Conservation (phyloP, 2,113 vertebrate species). For the Semnornis frantzii region DNA sequence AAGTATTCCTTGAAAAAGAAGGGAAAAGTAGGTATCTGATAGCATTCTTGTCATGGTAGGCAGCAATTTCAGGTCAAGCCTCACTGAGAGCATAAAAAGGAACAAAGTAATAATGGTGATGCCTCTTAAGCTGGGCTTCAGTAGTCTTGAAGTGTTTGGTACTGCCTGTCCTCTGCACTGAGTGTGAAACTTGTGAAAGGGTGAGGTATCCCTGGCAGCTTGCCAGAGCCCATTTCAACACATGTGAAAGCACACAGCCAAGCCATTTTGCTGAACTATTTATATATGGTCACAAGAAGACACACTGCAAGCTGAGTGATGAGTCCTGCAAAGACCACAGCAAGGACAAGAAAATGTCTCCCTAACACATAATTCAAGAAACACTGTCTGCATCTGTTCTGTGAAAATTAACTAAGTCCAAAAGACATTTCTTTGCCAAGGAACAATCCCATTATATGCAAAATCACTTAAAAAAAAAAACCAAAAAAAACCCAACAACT, state of each 20-base stretch:
- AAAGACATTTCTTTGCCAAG: background rate
- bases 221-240: background rate
- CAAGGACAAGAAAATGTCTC: background rate
- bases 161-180: background rate
- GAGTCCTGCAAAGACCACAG: background rate
- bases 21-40: background rate
- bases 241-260: background rate
- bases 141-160: background rate
- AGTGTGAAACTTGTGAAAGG: background rate
- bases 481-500: too few relatives aligned
- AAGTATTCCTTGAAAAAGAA: background rate
- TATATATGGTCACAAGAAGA: background rate
- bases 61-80: background rate
- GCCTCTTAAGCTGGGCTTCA: background rate
- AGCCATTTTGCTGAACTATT: background rate
- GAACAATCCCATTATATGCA: background rate
- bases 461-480: background rate
- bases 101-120: background rate
- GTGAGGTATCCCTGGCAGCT: background rate
- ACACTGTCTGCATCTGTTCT: background rate
- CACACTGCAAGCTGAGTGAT: background rate
- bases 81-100: background rate
- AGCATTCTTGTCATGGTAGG: background rate
- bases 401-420: background rate
- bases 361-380: background rate